These are phyloP conservation scores for Hucho hucho DNA, from an alignment of 2,113 vertebrate genomes.

Conservation along the genomic window DNA sequence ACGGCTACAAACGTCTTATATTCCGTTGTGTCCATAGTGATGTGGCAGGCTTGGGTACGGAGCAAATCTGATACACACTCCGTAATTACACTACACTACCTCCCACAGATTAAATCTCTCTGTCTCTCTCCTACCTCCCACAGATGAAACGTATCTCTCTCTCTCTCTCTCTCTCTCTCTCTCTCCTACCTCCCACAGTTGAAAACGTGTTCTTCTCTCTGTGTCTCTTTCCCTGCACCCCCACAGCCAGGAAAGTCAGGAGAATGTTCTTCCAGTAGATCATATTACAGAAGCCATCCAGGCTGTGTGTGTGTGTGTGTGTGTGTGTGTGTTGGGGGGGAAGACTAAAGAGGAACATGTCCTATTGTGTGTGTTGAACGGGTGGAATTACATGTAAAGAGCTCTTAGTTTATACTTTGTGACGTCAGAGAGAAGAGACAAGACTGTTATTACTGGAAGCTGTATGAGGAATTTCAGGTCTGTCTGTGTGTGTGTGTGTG, in stretches of 20 bases:
- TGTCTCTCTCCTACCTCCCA: neutral
- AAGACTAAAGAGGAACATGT: neutral
- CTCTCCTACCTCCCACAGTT: too few species aligned
- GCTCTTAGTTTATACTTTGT: neutral
- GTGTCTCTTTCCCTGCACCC: too few species aligned
- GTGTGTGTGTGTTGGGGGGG: too few species aligned
- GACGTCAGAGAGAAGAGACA: conserved; percentile 13
- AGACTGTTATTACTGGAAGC: conserved; percentile 38
- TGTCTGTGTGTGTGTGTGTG: neutral
- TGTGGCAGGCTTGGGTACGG: conserved; percentile 75
- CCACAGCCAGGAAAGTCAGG: too few species aligned
- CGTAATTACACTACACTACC: neutral
- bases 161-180: conserved; percentile 29
- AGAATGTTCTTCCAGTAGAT: too few species aligned
- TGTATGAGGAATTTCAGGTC: conserved; percentile 38
- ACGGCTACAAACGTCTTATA: conserved; percentile 65
- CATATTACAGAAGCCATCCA: too few species aligned
- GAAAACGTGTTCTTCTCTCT: too few species aligned
- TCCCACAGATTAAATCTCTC: too few species aligned
- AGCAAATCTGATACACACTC: neutral
- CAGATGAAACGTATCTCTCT: neutral
- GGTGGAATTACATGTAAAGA: neutral
- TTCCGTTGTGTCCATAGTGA: conserved; percentile 58
- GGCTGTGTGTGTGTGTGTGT: neutral
- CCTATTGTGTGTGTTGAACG: neutral